Evolutionary conservation across 2,888 invertebrate species (phyloP).

Genomic region (Alcis repandata): DNA sequence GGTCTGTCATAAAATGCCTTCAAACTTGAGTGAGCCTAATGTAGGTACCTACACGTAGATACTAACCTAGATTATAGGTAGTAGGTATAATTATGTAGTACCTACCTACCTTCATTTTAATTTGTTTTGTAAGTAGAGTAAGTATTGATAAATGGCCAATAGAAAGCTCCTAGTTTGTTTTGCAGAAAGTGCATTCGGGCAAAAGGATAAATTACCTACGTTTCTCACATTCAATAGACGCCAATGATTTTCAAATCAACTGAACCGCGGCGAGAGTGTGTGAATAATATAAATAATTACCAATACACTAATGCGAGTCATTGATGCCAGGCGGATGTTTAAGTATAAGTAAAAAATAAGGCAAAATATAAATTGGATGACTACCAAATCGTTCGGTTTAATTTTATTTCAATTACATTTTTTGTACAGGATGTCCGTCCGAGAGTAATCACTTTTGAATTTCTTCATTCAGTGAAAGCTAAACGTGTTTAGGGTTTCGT

Average conservation of each 20-base stretch:
- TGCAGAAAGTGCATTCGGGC: slow-evolving; percentile 31
- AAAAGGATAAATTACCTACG: slow-evolving; percentile 30
- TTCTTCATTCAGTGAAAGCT: slow-evolving; percentile 72
- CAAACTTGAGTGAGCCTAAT: no score
- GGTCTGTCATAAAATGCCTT: no score
- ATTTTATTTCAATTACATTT: slow-evolving; percentile 73
- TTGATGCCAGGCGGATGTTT: slow-evolving; percentile 33
- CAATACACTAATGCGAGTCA: slow-evolving; percentile 29
- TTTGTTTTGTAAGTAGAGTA: not conserved
- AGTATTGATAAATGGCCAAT: slow-evolving; percentile 18
- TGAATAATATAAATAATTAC: slow-evolving; percentile 45
- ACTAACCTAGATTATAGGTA: no score
- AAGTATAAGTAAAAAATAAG: slow-evolving; percentile 49
- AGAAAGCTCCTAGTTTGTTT: slow-evolving; percentile 22
- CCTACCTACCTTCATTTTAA: not conserved
- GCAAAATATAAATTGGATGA: slow-evolving; percentile 58
- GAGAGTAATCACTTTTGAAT: slow-evolving; percentile 68
- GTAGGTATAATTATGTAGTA: no score
- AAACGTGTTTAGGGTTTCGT: slow-evolving; percentile 48
- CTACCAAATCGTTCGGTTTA: slow-evolving; percentile 59
- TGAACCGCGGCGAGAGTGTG: slow-evolving; percentile 48
- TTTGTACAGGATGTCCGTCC: slow-evolving; percentile 73
- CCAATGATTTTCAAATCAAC: slow-evolving; percentile 40
- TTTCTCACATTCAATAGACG: slow-evolving; percentile 27
- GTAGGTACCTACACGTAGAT: no score